These are phyloP conservation scores for Boulengeromyrus knoepffleri DNA, from an alignment of 2,113 vertebrate species.

Conservation along the genomic window DNA sequence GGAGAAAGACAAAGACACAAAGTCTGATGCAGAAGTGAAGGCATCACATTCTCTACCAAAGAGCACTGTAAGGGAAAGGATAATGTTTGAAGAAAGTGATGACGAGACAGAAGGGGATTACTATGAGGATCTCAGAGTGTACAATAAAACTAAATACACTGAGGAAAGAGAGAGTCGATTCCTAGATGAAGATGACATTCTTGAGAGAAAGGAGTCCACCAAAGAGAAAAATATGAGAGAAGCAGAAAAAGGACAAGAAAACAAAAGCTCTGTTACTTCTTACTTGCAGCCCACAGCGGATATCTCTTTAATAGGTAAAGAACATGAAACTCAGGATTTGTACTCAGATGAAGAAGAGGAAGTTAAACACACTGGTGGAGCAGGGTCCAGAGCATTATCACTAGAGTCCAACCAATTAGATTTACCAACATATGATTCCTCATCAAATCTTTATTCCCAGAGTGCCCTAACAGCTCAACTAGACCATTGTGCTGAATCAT, in stretches of 20 bases:
- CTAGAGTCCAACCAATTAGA: conserved; percentile 51
- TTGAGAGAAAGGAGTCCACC: conserved; percentile 37
- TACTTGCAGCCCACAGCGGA: conserved; percentile 23
- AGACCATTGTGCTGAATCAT: conserved; percentile 19
- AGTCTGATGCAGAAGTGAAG: conserved; percentile 15
- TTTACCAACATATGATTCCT: conserved; percentile 31
- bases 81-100: conserved; percentile 44
- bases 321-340: conserved; percentile 37
- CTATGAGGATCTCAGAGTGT: conserved; percentile 41
- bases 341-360: conserved; percentile 60
- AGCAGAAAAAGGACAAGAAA: background rate
- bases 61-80: conserved; percentile 55
- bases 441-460: conserved; percentile 24
- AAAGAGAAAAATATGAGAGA: conserved; percentile 16
- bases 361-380: conserved; percentile 49
- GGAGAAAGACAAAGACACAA: conserved; percentile 14
- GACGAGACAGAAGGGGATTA: conserved; percentile 35
- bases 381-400: conserved; percentile 47
- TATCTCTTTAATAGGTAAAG: conserved; percentile 25
- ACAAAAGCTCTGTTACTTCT: conserved; percentile 17
- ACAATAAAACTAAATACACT: conserved; percentile 39
- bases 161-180: conserved; percentile 64
- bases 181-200: conserved; percentile 58
- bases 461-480: conserved; percentile 10
- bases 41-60: conserved; percentile 26